Percentiles rank a stretch among this genome's conserved stretches.
Evolutionary conservation across 2,888 invertebrate genomes (phyloP).

Genomic region (Luperina testacea): DNA sequence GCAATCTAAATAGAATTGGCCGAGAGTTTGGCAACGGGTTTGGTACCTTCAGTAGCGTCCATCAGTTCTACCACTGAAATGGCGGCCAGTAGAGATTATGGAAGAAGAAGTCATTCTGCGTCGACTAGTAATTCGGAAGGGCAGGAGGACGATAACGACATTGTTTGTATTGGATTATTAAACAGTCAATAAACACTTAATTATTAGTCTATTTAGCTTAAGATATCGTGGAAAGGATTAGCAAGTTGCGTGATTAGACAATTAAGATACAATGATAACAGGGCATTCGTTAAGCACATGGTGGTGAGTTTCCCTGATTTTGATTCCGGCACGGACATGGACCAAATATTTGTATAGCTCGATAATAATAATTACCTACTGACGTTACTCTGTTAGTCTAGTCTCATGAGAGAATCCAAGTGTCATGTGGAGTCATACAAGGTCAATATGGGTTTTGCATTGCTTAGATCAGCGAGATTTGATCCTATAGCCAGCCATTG

Average conservation of each 20-base stretch:
- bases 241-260: slow-evolving; percentile 7
- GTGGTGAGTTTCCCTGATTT: neutral
- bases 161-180: neutral
- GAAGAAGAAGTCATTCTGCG: neutral
- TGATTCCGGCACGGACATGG: neutral
- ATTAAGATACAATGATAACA: neutral
- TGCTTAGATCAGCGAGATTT: neutral
- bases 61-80: neutral
- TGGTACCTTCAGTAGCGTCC: neutral
- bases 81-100: neutral
- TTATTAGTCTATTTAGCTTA: neutral
- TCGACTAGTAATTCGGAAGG: neutral
- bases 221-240: neutral
- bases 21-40: no score
- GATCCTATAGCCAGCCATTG: neutral
- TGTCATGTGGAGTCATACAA: neutral
- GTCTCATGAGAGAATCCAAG: neutral
- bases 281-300: no score
- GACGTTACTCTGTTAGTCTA: no score
- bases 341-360: neutral
- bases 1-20: neutral
- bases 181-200: neutral
- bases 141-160: neutral
- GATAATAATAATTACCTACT: no score
- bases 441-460: neutral